Conservation (phyloP, 2,888 invertebrate genomes). For the Mesorhabditis spiculigera region DNA sequence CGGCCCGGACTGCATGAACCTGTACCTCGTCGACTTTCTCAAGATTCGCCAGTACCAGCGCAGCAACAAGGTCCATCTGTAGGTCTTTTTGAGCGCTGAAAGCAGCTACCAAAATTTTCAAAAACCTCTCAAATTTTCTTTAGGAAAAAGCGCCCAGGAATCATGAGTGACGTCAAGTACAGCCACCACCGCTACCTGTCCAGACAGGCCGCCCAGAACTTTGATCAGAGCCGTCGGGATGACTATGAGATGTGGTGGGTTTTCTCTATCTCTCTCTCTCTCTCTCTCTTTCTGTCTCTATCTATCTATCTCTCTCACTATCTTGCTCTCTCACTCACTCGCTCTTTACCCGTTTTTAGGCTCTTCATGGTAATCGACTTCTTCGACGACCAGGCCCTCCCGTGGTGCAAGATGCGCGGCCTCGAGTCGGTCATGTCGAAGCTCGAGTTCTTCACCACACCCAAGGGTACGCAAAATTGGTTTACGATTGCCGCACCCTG, state of each 20-base stretch:
- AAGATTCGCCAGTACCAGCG: not conserved
- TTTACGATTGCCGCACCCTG: not conserved
- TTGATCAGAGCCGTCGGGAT: not conserved
- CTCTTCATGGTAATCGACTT: not conserved
- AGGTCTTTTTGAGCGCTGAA: too few relatives aligned
- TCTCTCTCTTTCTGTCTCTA: too few relatives aligned
- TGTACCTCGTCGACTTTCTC: not conserved
- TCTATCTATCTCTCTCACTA: too few relatives aligned
- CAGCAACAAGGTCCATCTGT: not conserved
- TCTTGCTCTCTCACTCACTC: too few relatives aligned
- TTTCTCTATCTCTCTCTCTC: not conserved
- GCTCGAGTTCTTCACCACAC: not conserved
- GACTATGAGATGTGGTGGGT: slow-evolving; percentile 6
- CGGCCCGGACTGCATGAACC: not conserved
- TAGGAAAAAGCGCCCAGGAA: not conserved
- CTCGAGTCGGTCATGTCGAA: not conserved
- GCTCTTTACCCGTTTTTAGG: not conserved
- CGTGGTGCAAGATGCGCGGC: not conserved
- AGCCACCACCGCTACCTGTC: not conserved
- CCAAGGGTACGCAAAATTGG: not conserved
- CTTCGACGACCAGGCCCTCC: not conserved
- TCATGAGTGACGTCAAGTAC: not conserved
- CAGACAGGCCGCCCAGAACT: not conserved
- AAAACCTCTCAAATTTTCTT: not conserved
- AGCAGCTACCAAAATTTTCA: too few relatives aligned